Conservation (phyloP, 2,888 invertebrate genomes). For the Pseudoips prasinana region DNA sequence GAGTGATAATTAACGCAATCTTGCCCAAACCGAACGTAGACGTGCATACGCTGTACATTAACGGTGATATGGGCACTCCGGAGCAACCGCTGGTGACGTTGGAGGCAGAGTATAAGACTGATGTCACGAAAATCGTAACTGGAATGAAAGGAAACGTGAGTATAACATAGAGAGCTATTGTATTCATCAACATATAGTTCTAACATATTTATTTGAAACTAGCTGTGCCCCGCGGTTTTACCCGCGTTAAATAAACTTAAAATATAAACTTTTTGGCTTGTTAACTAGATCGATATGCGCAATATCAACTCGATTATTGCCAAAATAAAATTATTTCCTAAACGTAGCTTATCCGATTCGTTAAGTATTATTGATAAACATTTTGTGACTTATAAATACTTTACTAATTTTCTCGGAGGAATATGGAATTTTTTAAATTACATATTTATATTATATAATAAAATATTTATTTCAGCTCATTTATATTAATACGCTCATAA, state of each 20-base stretch:
- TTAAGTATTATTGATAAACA: neutral
- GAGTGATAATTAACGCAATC: conserved; percentile 77
- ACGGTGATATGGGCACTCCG: conserved; percentile 65
- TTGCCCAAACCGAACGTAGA: conserved; percentile 85
- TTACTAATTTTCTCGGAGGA: neutral
- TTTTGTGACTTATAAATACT: neutral
- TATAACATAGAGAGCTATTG: too few relatives aligned
- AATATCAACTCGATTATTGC: too few relatives aligned
- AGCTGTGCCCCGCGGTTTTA: too few relatives aligned
- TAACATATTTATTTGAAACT: too few relatives aligned
- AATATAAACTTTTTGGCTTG: too few relatives aligned
- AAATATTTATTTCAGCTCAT: too few relatives aligned
- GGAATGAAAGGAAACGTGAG: conserved; percentile 83
- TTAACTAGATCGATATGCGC: too few relatives aligned
- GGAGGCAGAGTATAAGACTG: conserved; percentile 79
- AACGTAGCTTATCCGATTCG: neutral
- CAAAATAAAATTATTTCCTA: neutral
- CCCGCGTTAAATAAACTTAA: too few relatives aligned
- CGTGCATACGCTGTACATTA: conserved; percentile 80
- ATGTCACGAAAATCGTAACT: conserved; percentile 76
- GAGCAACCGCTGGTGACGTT: conserved; percentile 54
- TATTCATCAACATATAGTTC: too few relatives aligned
- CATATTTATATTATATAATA: too few relatives aligned
- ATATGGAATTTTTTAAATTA: too few relatives aligned
- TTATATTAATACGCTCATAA: too few relatives aligned